Conservation (phyloP, 2,888 invertebrate genomes). For the Callyntrura sp. region DNA sequence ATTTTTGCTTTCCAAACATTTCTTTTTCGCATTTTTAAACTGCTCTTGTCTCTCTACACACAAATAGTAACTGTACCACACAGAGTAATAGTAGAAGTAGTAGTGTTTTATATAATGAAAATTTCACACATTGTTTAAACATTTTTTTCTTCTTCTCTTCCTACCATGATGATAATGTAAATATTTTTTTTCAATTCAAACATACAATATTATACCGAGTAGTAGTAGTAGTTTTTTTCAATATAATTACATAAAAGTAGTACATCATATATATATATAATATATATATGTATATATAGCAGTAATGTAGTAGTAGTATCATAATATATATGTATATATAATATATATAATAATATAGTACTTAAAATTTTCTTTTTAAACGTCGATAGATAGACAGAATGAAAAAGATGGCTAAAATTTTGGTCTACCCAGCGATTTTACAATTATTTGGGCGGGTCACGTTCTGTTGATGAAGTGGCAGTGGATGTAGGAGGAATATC, state of each 20-base stretch:
- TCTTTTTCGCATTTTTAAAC: constrained; percentile 27
- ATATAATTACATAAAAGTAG: constrained; percentile 69
- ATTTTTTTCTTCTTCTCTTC: constrained; percentile 47
- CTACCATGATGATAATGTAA: constrained; percentile 75
- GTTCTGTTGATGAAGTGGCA: constrained; percentile 81
- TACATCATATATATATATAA: constrained; percentile 46
- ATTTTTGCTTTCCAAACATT: constrained; percentile 31
- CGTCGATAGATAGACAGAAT: constrained; percentile 79
- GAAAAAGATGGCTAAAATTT: constrained; percentile 80
- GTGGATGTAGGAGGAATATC: constrained; percentile 81
- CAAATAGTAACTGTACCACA: constrained; percentile 6
- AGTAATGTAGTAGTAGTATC: constrained; percentile 66
- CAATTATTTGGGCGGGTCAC: constrained; percentile 83
- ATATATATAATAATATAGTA: constrained; percentile 74
- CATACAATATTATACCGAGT: constrained; percentile 71
- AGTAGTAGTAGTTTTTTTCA: constrained; percentile 46
- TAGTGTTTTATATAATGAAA: constrained; percentile 41
- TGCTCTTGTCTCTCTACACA: neutral
- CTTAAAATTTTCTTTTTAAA: constrained; percentile 72
- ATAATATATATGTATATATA: constrained; percentile 60
- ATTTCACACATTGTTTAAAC: constrained; percentile 40
- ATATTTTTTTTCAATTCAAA: constrained; percentile 70
- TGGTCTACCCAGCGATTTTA: constrained; percentile 80
- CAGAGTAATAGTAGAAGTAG: constrained; percentile 29
- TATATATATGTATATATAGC: constrained; percentile 43